Base-by-base conservation (phyloP, 2,888 invertebrate genomes). In the Zhengitettix transpicula region DNA sequence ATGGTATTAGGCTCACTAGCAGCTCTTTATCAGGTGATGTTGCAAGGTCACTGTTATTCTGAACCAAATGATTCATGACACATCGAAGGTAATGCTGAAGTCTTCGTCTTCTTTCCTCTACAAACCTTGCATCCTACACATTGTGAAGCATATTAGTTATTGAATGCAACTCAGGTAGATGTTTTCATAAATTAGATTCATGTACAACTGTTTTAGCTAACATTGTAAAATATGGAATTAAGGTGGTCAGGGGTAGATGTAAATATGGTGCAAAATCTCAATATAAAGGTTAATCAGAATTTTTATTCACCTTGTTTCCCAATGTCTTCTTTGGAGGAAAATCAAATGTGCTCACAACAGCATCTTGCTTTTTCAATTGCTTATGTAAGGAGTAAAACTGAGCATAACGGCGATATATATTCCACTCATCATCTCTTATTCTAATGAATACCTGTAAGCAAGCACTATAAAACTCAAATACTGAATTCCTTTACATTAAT, bases 271-370 rank as follows among this genome's bases (percentile, higher is more conserved):
- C 28, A 28, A 5, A 28, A 28, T 5, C 7, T 28, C 2, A 28
- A 28, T 28, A 28, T 28, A 7, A 28, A 28, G 28, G 3, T 28
- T 2, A 28, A 28, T 28, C 28, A 28, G 28, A 28, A 5, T 28
- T 28, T 28, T 2, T 28, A 28, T 28, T 28, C 28, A 90, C 92
- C 80, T 91, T 90, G 74, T 92, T 94, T 41, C 95, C 89, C 67
- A 97, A 80, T 60, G 90, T 87, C 75, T 94, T 96, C 74, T 97
- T 97, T 1, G 93, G 94, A 10, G 97, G 96, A 75, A 97, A 95
- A 70, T 91, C 89, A 70, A 92, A 89, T 8, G 83, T 81, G 17
- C 84, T 81, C 58, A 94, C 83, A 61, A 84, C 78, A 1, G 86
- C 81, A 70, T 91, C 89, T 69, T 87, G 82, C 70, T 91, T 92